phyloP scores from a whole-genome alignment of 2,888 invertebrate genomes.

The Caenorhabditis wallacei region DNA sequence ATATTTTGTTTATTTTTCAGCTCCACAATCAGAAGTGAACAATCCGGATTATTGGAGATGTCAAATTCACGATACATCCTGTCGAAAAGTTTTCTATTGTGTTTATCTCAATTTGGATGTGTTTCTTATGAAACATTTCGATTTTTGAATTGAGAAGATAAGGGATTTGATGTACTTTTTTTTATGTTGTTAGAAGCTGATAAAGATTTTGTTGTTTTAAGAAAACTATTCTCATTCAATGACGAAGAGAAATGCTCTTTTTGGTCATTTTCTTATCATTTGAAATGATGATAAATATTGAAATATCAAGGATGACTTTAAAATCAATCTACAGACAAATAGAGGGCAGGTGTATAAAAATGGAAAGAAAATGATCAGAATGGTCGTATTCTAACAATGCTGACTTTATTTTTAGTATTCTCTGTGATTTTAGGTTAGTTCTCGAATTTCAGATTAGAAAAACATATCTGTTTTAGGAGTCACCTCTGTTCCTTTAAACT shows the following conservation, averaged over 20 bases:
- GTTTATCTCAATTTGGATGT: too few relatives aligned
- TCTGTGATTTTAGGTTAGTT: neutral
- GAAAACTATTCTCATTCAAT: neutral
- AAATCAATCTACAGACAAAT: constrained; percentile 36
- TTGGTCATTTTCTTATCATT: constrained; percentile 33
- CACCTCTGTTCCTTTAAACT: constrained; percentile 15
- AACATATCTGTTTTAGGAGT: neutral
- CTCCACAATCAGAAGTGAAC: too few relatives aligned
- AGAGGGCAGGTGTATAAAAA: neutral
- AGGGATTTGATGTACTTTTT: too few relatives aligned
- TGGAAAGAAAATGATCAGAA: neutral
- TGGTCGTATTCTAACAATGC: constrained; percentile 1
- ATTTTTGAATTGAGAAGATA: too few relatives aligned
- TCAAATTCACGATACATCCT: too few relatives aligned
- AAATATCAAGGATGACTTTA: constrained; percentile 25
- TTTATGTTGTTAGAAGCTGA: too few relatives aligned
- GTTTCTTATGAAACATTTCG: too few relatives aligned
- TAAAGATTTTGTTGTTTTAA: too few relatives aligned
- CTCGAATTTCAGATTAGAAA: too few relatives aligned
- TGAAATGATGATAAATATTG: constrained; percentile 20
- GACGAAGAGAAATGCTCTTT: constrained; percentile 10
- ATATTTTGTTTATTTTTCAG: too few relatives aligned
- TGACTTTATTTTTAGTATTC: neutral
- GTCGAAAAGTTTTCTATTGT: too few relatives aligned
- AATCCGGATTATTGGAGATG: too few relatives aligned